Evolutionary conservation across 1,140 invertebrate species (phyloP).

Genomic region (Drosophila paulistorum): DNA sequence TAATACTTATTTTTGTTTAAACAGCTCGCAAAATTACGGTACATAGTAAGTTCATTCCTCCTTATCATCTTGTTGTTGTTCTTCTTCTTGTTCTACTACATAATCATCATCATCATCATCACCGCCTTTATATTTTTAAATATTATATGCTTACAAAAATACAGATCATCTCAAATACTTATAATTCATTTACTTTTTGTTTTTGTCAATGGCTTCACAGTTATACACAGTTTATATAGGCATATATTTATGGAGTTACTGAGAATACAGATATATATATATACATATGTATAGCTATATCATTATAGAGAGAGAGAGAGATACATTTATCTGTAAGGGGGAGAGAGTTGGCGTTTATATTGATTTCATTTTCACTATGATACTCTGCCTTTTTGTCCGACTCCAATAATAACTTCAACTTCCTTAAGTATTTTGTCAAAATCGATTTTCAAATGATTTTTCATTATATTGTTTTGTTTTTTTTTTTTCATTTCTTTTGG

Average conservation of each 20-base stretch:
- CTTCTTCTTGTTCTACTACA: constrained; percentile 6
- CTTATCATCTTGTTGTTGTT: background rate
- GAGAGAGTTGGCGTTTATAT: background rate
- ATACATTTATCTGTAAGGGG: background rate
- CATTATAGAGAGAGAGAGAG: constrained; percentile 4
- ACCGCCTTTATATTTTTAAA: constrained; percentile 35
- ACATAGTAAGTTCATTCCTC: constrained; percentile 45
- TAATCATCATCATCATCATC: background rate
- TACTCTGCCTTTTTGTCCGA: background rate
- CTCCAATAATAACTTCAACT: background rate
- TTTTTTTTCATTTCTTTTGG: too few relatives aligned
- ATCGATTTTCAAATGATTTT: background rate
- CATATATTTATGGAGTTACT: background rate
- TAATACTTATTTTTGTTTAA: constrained; percentile 47
- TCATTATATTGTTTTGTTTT: background rate
- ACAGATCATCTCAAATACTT: constrained; percentile 78
- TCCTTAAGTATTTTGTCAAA: background rate
- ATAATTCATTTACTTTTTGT: constrained; percentile 5
- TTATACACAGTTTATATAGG: constrained; percentile 61
- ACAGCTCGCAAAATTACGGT: constrained; percentile 42
- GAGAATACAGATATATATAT: constrained; percentile 45
- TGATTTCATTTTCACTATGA: background rate
- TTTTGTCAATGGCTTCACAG: constrained; percentile 69
- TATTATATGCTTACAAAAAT: constrained; percentile 81
- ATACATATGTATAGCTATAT: constrained; percentile 8